Evolutionary conservation across 2,888 invertebrate genomes (phyloP).

Genomic region (Andrena trimmerana): DNA sequence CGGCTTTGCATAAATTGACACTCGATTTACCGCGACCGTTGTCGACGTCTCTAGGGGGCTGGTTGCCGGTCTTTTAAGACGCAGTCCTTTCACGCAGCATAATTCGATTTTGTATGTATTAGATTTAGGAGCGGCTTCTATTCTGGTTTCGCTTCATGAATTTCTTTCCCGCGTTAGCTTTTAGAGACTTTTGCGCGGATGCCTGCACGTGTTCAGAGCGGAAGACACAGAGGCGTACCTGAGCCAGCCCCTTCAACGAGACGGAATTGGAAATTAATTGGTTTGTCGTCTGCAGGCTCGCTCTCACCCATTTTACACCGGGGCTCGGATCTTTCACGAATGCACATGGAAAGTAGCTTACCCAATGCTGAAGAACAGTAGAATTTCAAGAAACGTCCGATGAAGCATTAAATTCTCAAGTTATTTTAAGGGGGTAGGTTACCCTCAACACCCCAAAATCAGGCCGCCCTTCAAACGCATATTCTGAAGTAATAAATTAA

Average conservation of each 20-base stretch:
- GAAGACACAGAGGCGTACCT: conserved; percentile 54
- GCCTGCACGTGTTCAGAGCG: conserved; percentile 50
- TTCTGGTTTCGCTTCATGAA: no score
- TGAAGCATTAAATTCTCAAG: neutral
- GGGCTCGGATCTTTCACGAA: conserved; percentile 2
- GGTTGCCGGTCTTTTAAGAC: no score
- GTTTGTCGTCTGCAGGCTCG: conserved; percentile 70
- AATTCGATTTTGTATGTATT: no score
- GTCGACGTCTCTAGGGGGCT: neutral
- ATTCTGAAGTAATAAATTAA: no score
- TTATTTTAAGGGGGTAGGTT: no score
- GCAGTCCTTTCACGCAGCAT: no score
- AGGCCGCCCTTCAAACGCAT: no score
- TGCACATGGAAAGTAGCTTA: conserved; percentile 41
- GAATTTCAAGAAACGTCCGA: neutral
- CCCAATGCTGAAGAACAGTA: conserved; percentile 9
- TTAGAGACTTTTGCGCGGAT: no score
- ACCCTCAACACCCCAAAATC: no score
- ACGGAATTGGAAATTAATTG: conserved; percentile 69
- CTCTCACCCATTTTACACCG: conserved; percentile 53
- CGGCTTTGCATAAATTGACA: conserved; percentile 60
- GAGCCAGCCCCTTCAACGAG: conserved; percentile 54
- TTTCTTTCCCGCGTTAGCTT: no score
- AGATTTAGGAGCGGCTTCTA: no score
- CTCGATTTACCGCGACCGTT: conserved; percentile 54